These are phyloP conservation scores for Subacronicta megacephala DNA, from an alignment of 2,888 invertebrate species.

Conservation along the genomic window DNA sequence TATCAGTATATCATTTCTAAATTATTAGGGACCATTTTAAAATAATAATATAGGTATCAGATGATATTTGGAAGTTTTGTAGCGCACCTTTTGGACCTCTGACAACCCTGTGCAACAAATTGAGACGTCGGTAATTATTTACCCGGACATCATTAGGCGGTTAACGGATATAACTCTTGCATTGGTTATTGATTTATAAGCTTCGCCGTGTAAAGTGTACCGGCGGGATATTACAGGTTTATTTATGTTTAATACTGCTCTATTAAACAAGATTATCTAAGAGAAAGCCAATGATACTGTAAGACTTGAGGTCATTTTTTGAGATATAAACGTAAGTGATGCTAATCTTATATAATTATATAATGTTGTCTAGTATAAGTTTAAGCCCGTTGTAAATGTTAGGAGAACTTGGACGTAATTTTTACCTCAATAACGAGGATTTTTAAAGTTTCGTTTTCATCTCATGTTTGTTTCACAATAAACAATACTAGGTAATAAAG, in stretches of 20 bases:
- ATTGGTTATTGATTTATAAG: constrained; percentile 62
- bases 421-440: too few species aligned
- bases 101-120: constrained; percentile 66
- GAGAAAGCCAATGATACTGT: constrained; percentile 1
- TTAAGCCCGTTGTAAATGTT: not conserved
- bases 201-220: constrained; percentile 35
- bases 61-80: too few species aligned
- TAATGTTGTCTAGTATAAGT: not conserved
- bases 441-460: too few species aligned
- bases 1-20: too few species aligned
- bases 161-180: constrained; percentile 57
- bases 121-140: constrained; percentile 77
- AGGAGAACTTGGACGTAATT: not conserved
- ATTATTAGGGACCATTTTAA: too few species aligned
- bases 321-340: not conserved
- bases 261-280: constrained; percentile 30
- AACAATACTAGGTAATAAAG: too few species aligned
- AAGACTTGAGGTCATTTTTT: not conserved
- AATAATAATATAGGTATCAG: too few species aligned
- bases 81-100: not conserved
- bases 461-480: too few species aligned
- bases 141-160: constrained; percentile 67
- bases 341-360: not conserved
- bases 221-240: constrained; percentile 23
- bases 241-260: constrained; percentile 29